Percentiles rank a stretch among this genome's conserved stretches.
Evolutionary conservation across 2,797 vertebrate genomes (phyloP).

Genomic region (Ctenopoma multispine): DNA sequence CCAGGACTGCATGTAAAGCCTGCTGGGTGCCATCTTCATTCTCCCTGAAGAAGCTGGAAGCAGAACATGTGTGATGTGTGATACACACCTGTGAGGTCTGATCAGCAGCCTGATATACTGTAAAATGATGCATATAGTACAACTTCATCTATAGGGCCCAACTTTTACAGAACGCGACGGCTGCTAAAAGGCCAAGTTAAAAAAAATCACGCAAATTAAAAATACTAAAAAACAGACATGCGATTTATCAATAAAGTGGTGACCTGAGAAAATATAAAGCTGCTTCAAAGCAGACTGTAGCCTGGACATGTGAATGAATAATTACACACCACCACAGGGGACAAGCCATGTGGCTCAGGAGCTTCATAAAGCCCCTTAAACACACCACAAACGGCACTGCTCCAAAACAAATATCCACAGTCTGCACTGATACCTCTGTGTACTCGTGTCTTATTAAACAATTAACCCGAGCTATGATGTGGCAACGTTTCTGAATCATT

Average conservation of each 20-base stretch:
- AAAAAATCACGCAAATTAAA: too few relatives aligned
- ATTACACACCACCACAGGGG: constrained; percentile 8
- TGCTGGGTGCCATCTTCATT: too few relatives aligned
- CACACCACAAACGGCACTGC: neutral
- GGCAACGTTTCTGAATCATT: constrained; percentile 21
- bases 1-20: neutral
- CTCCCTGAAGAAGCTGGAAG: neutral
- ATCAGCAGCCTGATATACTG: too few relatives aligned
- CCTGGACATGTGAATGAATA: neutral
- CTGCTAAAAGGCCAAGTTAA: too few relatives aligned
- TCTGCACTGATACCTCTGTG: neutral
- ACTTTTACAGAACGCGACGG: too few relatives aligned
- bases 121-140: too few relatives aligned
- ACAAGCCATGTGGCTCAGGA: neutral
- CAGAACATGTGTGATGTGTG: neutral
- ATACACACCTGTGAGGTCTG: too few relatives aligned
- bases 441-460: neutral
- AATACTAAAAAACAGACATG: too few relatives aligned
- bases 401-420: neutral
- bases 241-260: neutral
- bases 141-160: too few relatives aligned
- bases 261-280: neutral
- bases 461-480: constrained; percentile 4
- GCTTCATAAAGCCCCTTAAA: neutral
- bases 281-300: neutral